Conservation (phyloP, 2,113 vertebrate genomes). For the Ursus arctos region DNA sequence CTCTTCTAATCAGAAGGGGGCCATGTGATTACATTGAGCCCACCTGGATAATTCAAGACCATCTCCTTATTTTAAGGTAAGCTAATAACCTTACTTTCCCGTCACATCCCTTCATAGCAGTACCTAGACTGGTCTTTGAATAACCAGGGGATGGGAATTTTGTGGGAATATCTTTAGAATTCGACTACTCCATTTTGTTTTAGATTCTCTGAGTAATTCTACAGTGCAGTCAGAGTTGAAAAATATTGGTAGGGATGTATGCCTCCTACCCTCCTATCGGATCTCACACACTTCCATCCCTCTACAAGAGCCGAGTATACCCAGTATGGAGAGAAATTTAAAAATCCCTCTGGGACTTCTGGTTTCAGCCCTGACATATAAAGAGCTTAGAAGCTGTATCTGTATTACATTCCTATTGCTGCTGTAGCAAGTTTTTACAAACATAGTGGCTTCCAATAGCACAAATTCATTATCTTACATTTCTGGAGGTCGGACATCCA, state of each 20-base stretch:
- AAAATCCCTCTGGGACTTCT: background rate
- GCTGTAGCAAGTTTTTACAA: background rate
- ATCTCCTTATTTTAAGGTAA: background rate
- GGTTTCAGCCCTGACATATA: background rate
- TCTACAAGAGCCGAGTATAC: rapidly evolving
- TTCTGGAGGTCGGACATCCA: background rate
- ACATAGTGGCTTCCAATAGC: background rate
- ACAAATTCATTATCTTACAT: background rate
- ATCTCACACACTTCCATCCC: background rate
- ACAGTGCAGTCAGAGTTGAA: background rate
- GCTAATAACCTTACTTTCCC: background rate
- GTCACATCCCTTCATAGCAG: background rate
- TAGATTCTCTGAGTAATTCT: background rate
- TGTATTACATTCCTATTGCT: background rate
- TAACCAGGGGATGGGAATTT: background rate
- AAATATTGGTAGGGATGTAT: background rate
- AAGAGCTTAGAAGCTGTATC: background rate
- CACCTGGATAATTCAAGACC: background rate
- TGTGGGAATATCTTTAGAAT: background rate
- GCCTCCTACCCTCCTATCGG: rapidly evolving
- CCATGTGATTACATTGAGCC: background rate
- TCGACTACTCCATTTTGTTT: background rate
- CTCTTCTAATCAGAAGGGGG: background rate
- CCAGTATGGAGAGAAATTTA: background rate
- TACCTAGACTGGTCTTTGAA: background rate